Evolutionary conservation across 64 coral and sea anemone species (phyloP), one percentile per base, ranked within the genome.

Genomic region (Dendronephthya gigantea): DNA sequence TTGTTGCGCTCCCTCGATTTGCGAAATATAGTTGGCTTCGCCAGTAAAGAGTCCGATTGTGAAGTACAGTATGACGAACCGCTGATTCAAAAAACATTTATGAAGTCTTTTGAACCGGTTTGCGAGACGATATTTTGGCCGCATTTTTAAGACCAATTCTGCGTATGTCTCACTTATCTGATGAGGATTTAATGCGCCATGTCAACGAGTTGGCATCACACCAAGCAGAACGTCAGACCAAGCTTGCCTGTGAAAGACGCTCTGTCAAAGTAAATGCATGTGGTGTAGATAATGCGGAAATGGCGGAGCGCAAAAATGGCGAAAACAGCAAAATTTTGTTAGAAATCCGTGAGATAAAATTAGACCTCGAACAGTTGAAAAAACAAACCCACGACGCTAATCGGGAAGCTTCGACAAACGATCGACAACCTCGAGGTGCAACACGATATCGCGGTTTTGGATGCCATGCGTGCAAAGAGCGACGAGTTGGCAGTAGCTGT

Each of bases 71-170:
- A 70, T 31, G 66, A 70, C 9, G 66, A 70, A 31, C 66, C 66
- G 66, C 23, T 70, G 9, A 70, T 70, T 31, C 66, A 70, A 70
- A 70, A 70, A 31, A 70, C 66, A n/a, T 70, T 70, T n/a, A 70
- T 70, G 30, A 70, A 70, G 66, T 70, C 66, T 25, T 70, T 70
- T 70, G 66, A 70, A 70, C 30, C 19, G 66, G 66, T 32, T 32
- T 70, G 19, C 66, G 66, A 25, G 66, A 70, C 66, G 66, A 70
- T 70, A n/a, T 70, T 22, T 32, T 70, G 27, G 66, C 30, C 12
- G 66, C 66, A n/a, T 17, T 17, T 32, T 25, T 70, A 32, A 22
- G 66, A 70, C 66, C 66, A 25, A 70, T 70, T 70, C 23, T 70
- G 19, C 66, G 66, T 10, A 9, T 70, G 30, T 25, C 66, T 8